phyloP scores from a whole-genome alignment of 2,113 vertebrate genomes.

The Pteronura brasiliensis region DNA sequence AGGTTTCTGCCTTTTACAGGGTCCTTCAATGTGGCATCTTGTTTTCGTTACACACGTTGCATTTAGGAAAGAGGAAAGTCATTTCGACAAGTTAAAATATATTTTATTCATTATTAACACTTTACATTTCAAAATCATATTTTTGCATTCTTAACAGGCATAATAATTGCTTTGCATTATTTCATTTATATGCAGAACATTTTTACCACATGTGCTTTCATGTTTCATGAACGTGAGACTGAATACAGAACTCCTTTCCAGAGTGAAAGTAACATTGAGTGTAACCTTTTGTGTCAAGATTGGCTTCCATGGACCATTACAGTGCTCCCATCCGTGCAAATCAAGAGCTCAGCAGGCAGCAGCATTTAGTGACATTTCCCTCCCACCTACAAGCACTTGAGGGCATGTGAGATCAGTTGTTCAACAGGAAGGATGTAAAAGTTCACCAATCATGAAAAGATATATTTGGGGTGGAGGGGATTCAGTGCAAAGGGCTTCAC shows the following conservation, averaged over 20 bases:
- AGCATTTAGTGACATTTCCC: neutral
- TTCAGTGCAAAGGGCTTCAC: neutral
- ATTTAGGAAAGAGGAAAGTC: constrained; percentile 28
- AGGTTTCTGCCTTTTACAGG: neutral
- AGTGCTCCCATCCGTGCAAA: neutral
- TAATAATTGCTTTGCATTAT: constrained; percentile 67
- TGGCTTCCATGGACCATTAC: neutral
- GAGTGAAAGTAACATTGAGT: neutral
- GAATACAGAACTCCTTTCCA: constrained; percentile 2
- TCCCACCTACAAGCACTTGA: neutral
- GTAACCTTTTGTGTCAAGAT: neutral
- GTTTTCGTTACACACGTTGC: neutral
- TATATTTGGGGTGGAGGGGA: neutral
- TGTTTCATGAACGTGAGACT: constrained; percentile 39
- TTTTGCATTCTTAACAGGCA: constrained; percentile 63
- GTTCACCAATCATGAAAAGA: neutral
- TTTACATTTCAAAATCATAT: constrained; percentile 59
- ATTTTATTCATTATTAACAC: constrained; percentile 66
- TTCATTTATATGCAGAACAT: constrained; percentile 59
- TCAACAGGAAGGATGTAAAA: neutral
- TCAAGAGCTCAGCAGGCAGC: neutral
- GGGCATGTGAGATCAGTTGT: neutral
- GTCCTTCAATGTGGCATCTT: neutral
- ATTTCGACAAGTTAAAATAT: constrained; percentile 59
- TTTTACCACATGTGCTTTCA: constrained; percentile 67